phyloP scores from a whole-genome alignment of 2,888 invertebrate species.

The Epirrhoe tristata region DNA sequence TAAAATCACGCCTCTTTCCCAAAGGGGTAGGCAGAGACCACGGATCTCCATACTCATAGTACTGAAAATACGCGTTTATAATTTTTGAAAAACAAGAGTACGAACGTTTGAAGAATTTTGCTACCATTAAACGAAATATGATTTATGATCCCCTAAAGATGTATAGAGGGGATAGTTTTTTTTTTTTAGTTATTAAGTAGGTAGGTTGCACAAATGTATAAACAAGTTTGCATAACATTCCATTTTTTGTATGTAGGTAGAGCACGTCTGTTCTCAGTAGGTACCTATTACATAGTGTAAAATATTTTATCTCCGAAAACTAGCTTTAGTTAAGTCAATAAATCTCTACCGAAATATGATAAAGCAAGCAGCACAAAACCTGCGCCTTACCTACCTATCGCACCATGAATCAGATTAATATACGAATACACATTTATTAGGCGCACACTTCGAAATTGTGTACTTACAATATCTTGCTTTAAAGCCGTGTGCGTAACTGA shows the following conservation, averaged over 20 bases:
- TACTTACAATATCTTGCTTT: conserved; percentile 37
- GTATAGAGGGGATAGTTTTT: too few relatives aligned
- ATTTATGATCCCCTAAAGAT: too few relatives aligned
- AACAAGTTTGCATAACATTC: too few relatives aligned
- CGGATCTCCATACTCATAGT: too few relatives aligned
- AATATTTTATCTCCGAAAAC: conserved; percentile 16
- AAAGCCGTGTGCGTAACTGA: conserved; percentile 47
- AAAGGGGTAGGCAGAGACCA: too few relatives aligned
- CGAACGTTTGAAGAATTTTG: background rate
- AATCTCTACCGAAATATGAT: conserved; percentile 39
- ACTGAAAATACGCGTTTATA: background rate
- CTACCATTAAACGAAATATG: background rate
- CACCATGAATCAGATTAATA: conserved; percentile 76
- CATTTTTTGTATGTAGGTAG: too few relatives aligned
- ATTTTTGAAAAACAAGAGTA: background rate
- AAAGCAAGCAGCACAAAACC: conserved; percentile 49
- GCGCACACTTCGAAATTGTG: conserved; percentile 48
- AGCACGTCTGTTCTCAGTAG: too few relatives aligned
- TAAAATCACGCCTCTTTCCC: too few relatives aligned
- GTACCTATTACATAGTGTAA: too few relatives aligned
- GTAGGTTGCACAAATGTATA: too few relatives aligned
- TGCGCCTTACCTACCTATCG: conserved; percentile 59
- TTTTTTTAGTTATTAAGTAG: too few relatives aligned
- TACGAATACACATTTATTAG: conserved; percentile 58
- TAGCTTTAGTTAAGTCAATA: conserved; percentile 22